Base-by-base conservation (phyloP, 2,113 vertebrate genomes). In the Rhagologus leucostigma region DNA sequence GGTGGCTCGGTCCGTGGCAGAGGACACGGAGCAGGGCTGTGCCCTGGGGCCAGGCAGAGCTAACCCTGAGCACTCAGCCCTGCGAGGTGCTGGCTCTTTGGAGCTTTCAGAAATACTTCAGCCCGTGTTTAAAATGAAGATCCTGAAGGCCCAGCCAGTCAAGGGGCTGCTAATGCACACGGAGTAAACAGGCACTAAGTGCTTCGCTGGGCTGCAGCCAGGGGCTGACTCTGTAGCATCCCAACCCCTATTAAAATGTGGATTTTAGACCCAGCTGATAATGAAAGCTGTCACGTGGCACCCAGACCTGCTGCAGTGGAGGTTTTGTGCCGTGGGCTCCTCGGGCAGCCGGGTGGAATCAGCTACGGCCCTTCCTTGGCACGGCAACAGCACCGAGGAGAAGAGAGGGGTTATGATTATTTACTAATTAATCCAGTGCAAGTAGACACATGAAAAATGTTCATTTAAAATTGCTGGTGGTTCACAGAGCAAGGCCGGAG, bases 81-180 rank as follows among this genome's bases (percentile, higher is more conserved):
- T 6, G n/a, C 9, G 0, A 7, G 63, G 7, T 3, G 13, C 87
- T 23, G 70, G 0, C 44, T 23, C 60, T 2, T 2, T 1, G 5
- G 27, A 52, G 52, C 18, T 0, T 2, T 11, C 85, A 3, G 13
- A 4, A 37, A 13, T 16, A 1, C 2, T n/a, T 2, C 32, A 46
- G 42, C 23, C 3, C 3, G 0, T 2, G 20, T 22, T 62, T 8
- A 1, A n/a, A 23, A 11, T 0, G 19, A 20, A 7, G 24, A 21
- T 33, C 20, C 65, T 5, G 0, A 26, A 33, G 67, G 55, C 52
- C 32, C 52, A 3, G 69, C 6, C 26, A 35, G 78, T 0, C 17
- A 0, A 21, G 79, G 73, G 37, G 20, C 71, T 52, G 88, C 44
- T 27, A 1, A 22, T 21, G 82, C 17, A 26, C 70, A 3, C 0